These are phyloP conservation scores for Thera obeliscata DNA, from an alignment of 2,888 invertebrate species.

Conservation along the genomic window DNA sequence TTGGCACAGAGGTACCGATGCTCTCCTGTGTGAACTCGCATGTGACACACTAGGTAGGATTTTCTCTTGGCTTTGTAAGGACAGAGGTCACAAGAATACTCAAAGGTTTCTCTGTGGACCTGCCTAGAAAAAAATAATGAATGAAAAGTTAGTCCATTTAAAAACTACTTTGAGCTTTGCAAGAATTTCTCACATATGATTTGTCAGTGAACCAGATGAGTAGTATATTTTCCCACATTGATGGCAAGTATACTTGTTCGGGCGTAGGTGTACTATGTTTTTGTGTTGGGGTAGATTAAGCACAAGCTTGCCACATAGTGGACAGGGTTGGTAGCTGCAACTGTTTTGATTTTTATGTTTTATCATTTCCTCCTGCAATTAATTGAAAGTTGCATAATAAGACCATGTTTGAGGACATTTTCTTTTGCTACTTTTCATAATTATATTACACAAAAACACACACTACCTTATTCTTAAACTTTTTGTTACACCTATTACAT, in stretches of 20 bases:
- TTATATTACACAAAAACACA: background rate
- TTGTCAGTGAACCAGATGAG: conserved; percentile 39
- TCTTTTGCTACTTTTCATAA: background rate
- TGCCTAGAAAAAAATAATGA: conserved; percentile 33
- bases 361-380: conserved; percentile 35
- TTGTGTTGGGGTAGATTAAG: conserved; percentile 40
- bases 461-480: conserved; percentile 44
- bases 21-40: conserved; percentile 46
- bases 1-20: conserved; percentile 44
- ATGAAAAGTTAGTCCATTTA: background rate
- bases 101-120: conserved; percentile 43
- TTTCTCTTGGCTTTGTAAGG: conserved; percentile 47
- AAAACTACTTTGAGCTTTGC: background rate
- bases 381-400: background rate
- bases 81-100: conserved; percentile 43
- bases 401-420: background rate
- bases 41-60: conserved; percentile 46
- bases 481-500: conserved; percentile 43
- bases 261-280: conserved; percentile 40
- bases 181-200: conserved; percentile 41
- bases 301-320: conserved; percentile 45
- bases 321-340: conserved; percentile 41
- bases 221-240: conserved; percentile 47
- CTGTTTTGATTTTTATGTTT: conserved; percentile 39
- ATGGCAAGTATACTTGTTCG: conserved; percentile 44